Base-by-base conservation (phyloP, 1,140 invertebrate genomes). In the Contarinia nasturtii region DNA sequence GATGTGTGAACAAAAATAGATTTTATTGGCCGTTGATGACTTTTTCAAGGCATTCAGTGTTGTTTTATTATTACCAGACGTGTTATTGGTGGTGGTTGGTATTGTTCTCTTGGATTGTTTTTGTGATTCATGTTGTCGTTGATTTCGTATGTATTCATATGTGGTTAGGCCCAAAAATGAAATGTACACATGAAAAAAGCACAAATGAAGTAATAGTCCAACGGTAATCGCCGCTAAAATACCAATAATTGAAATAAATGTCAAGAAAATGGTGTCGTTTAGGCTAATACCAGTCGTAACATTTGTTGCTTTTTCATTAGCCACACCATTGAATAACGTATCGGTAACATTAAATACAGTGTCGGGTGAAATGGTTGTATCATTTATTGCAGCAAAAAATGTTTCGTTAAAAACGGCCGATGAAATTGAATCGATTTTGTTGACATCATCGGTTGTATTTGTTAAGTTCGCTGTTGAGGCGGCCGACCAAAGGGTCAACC, bases 121-220 rank as follows among this genome's bases (percentile, higher is more conserved):
- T 40, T 38, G 17, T 42, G 48, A 14, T 46, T 45, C 22, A 47
- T 53, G 55, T 53, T 60, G 67, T 0, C 76, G 61, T 53, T 78
- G 75, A 46, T 71, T 75, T 2, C 76, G 60, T 38, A 87, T 80
- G 60, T 90, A 93, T 60, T 92, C 88, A 62, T 90, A 93, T 0
- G 88, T 93, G 7, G 87, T 90, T 15, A 91, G 65, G 0, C 86
- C 86, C 46, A 87, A 65, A 50, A 79, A 75, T 8, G 79, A 80
- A 57, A 90, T 86, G 63, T 90, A 91, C 40, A 86, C 76, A 64
- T 92, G 86, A 65, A 91, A 91, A 59, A 83, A 80, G 58, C 86
- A 85, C 19, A 96, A 69, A 67, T 96, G 90, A 17, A 87, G 67
- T 10, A 95, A 68, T 18, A 93, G 67, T 18, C 77, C 77, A 1